Evolutionary conservation across 1,140 invertebrate species (phyloP).

Genomic region (Eubasilissa regina): DNA sequence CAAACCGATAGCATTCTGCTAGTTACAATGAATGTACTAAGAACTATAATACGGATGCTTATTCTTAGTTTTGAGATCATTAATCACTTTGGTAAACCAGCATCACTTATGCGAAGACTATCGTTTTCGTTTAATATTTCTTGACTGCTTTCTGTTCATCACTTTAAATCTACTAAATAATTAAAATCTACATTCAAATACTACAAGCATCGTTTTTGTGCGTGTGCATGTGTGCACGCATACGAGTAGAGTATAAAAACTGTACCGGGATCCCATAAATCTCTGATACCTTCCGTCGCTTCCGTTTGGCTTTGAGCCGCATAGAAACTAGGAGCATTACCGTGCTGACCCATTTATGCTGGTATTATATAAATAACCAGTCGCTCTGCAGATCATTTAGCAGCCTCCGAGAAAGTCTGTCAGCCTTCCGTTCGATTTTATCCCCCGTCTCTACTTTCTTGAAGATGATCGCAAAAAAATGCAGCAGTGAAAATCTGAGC

Average conservation of each 20-base stretch:
- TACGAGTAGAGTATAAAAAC: constrained; percentile 4
- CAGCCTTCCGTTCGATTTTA: constrained; percentile 35
- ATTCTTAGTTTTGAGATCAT: too few species aligned
- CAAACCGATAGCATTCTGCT: too few species aligned
- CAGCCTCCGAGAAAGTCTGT: constrained; percentile 33
- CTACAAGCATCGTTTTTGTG: constrained; percentile 14
- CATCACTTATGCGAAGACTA: too few species aligned
- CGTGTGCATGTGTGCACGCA: constrained; percentile 6
- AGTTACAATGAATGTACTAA: too few species aligned
- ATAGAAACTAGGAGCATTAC: constrained; percentile 14
- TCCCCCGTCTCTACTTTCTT: constrained; percentile 33
- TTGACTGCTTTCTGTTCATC: too few species aligned
- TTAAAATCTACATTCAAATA: background rate
- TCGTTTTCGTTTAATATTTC: too few species aligned
- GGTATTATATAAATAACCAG: constrained; percentile 33
- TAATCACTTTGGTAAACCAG: too few species aligned
- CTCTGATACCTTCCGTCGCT: constrained; percentile 7
- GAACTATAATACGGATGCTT: too few species aligned
- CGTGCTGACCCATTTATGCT: constrained; percentile 9
- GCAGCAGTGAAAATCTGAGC: constrained; percentile 34
- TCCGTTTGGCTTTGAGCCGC: constrained; percentile 18
- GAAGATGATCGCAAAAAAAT: constrained; percentile 35
- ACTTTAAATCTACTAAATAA: background rate
- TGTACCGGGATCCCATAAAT: constrained; percentile 17
- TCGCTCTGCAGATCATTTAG: constrained; percentile 17